phyloP scores from a whole-genome alignment of 1,140 invertebrate genomes.

The Leptopilina clavipes region DNA sequence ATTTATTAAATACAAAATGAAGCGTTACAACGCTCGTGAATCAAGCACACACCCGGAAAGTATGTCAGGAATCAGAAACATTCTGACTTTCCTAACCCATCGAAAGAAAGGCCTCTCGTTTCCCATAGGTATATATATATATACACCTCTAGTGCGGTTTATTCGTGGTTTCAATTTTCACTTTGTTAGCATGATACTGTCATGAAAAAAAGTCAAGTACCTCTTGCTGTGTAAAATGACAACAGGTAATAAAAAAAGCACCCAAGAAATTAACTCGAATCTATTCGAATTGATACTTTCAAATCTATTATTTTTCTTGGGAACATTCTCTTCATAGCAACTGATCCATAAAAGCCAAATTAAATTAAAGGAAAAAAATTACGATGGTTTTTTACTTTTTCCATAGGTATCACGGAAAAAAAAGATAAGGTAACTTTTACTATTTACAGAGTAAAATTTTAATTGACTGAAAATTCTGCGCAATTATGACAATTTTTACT shows the following conservation, averaged over 20 bases:
- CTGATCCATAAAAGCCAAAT: too few relatives aligned
- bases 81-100: constrained; percentile 54
- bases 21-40: constrained; percentile 38
- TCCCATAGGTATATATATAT: constrained; percentile 3
- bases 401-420: too few relatives aligned
- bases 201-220: constrained; percentile 36
- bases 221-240: constrained; percentile 3
- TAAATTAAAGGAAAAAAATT: neutral
- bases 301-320: neutral
- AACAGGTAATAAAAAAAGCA: neutral
- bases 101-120: constrained; percentile 49
- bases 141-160: constrained; percentile 45
- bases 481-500: too few relatives aligned
- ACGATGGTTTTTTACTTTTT: too few relatives aligned
- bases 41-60: constrained; percentile 47
- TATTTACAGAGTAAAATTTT: too few relatives aligned
- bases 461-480: too few relatives aligned
- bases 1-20: constrained; percentile 40
- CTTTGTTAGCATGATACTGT: constrained; percentile 42
- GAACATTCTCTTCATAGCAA: too few relatives aligned
- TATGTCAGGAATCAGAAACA: constrained; percentile 58
- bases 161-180: constrained; percentile 41
- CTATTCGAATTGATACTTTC: neutral
- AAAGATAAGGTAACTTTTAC: too few relatives aligned
- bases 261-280: neutral